Evolutionary conservation across 2,888 invertebrate species (phyloP).

Genomic region (Taphrorychus bicolor): DNA sequence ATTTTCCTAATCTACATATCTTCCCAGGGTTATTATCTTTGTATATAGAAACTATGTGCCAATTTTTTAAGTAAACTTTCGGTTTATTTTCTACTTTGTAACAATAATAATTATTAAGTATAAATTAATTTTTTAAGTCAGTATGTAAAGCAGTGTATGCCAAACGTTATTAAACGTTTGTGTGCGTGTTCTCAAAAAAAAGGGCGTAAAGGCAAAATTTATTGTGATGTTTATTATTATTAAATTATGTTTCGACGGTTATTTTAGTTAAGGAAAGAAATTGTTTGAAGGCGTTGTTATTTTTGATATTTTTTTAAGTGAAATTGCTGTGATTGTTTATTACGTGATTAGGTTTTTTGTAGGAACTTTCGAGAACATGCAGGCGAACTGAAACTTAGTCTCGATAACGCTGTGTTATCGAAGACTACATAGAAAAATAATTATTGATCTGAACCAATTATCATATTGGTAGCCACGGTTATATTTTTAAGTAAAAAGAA

Average conservation of each 20-base stretch:
- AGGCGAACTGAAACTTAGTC: slow-evolving; percentile 11
- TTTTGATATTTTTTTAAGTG: slow-evolving; percentile 33
- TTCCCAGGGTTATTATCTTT: slow-evolving; percentile 59
- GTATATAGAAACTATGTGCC: slow-evolving; percentile 59
- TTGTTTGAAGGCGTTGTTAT: slow-evolving; percentile 24
- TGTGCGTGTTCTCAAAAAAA: slow-evolving; percentile 22
- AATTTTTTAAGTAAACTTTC: slow-evolving; percentile 54
- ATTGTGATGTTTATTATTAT: too few relatives aligned
- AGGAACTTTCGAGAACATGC: slow-evolving; percentile 23
- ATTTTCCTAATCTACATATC: slow-evolving; percentile 58
- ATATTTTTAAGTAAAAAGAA: slow-evolving; percentile 47
- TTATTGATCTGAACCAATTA: slow-evolving; percentile 51
- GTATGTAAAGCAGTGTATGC: slow-evolving; percentile 34
- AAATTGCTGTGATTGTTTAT: slow-evolving; percentile 41
- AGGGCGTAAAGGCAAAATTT: slow-evolving; percentile 21
- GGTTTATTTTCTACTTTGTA: slow-evolving; percentile 19
- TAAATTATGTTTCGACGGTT: slow-evolving; percentile 23
- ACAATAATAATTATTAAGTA: slow-evolving; percentile 32
- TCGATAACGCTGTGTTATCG: slow-evolving; percentile 6
- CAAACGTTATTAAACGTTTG: slow-evolving; percentile 20
- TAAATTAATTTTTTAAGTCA: slow-evolving; percentile 38
- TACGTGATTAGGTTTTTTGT: slow-evolving; percentile 38
- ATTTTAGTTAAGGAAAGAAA: slow-evolving; percentile 21
- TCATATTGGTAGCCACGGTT: slow-evolving; percentile 56
- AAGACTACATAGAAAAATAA: background rate